Percentiles rank a stretch among this genome's conserved stretches.
Evolutionary conservation across 2,113 vertebrate species (phyloP).

Genomic region (Smithornis capensis): DNA sequence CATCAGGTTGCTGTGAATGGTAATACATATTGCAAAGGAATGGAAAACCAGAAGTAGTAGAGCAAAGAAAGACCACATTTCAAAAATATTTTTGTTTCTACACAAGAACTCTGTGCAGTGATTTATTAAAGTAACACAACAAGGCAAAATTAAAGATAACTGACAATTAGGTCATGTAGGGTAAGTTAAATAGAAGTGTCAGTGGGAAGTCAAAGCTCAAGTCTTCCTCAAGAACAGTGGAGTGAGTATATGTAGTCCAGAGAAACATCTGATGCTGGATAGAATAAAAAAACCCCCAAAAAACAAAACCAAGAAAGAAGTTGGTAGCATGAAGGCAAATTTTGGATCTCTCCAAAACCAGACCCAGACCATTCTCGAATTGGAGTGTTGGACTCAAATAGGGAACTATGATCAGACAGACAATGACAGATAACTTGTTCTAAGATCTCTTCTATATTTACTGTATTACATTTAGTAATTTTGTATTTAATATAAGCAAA

Average conservation of each 20-base stretch:
- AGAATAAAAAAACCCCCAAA: not conserved
- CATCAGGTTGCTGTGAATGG: not conserved
- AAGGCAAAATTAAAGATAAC: not conserved
- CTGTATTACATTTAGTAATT: not conserved
- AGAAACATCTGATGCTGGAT: not conserved
- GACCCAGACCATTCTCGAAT: accelerated
- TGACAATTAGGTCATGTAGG: not conserved
- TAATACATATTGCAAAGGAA: not conserved
- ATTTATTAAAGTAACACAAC: not conserved
- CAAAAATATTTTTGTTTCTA: not conserved
- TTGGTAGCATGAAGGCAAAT: not conserved
- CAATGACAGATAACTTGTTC: not conserved
- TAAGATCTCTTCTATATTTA: not conserved
- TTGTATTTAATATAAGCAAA: not conserved
- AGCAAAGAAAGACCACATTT: not conserved
- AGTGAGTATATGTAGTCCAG: not conserved
- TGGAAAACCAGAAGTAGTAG: not conserved
- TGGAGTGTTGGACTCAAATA: not conserved
- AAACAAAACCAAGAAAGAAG: not conserved
- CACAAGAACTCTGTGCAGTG: not conserved
- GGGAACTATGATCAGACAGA: not conserved
- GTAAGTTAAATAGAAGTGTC: not conserved
- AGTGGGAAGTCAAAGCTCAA: not conserved
- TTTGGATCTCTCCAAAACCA: not conserved
- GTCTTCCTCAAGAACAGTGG: not conserved